Evolutionary conservation across 1,140 invertebrate species (phyloP).

Genomic region (Holcopasites calliopsidis): DNA sequence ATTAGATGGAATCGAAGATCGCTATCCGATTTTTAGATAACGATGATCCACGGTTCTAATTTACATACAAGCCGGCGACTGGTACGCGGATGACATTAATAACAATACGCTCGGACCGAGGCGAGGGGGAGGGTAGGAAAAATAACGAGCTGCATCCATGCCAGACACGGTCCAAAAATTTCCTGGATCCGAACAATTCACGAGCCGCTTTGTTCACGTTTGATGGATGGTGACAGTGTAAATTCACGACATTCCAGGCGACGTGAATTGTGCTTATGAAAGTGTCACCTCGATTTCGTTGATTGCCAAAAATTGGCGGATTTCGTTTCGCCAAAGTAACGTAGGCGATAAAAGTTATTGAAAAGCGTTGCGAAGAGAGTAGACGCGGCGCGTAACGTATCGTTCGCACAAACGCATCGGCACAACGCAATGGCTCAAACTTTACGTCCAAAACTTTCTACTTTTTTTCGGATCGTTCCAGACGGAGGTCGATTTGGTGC

Average conservation of each 20-base stretch:
- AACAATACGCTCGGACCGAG: slow-evolving; percentile 47
- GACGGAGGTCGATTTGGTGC: too few species aligned
- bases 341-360: too few species aligned
- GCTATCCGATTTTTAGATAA: slow-evolving; percentile 26
- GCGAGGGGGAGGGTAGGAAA: not conserved
- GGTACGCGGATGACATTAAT: slow-evolving; percentile 57
- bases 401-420: too few species aligned
- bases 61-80: slow-evolving; percentile 36
- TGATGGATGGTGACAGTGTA: slow-evolving; percentile 56
- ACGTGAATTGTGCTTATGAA: slow-evolving; percentile 31
- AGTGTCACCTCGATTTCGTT: slow-evolving; percentile 54
- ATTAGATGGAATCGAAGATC: slow-evolving; percentile 29
- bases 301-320: slow-evolving; percentile 48
- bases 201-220: slow-evolving; percentile 58
- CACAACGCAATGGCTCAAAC: too few species aligned
- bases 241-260: slow-evolving; percentile 49
- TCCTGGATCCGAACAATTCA: slow-evolving; percentile 61
- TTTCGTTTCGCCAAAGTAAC: slow-evolving; percentile 44
- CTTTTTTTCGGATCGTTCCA: too few species aligned
- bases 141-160: slow-evolving; percentile 42
- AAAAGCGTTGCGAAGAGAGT: too few species aligned
- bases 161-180: slow-evolving; percentile 37
- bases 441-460: too few species aligned
- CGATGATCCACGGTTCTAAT: slow-evolving; percentile 45
- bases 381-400: too few species aligned